Conservation (phyloP, 2,797 vertebrate genomes). For the Phaenicophaeus curvirostris region DNA sequence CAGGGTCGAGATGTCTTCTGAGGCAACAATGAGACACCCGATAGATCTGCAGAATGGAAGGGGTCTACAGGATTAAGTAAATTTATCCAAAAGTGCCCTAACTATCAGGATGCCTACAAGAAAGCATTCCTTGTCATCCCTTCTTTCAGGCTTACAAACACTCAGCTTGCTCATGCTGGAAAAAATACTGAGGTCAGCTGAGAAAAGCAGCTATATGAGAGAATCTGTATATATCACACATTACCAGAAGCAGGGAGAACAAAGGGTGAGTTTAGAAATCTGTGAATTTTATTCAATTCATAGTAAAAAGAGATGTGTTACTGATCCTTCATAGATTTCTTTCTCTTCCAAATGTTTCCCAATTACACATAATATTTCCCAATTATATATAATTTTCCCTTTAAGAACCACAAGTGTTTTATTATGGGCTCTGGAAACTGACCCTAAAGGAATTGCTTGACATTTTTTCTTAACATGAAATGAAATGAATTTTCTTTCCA, state of each 20-base stretch:
- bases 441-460: background rate
- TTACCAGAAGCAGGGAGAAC: background rate
- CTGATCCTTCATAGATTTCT: background rate
- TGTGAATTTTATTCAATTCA: background rate
- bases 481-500: background rate
- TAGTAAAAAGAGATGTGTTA: background rate
- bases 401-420: background rate
- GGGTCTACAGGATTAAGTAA: background rate
- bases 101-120: background rate
- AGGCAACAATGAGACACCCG: background rate
- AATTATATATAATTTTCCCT: background rate
- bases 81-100: background rate
- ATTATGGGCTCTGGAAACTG: background rate
- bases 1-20: background rate
- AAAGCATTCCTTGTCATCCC: background rate
- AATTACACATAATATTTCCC: constrained; percentile 1
- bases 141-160: background rate
- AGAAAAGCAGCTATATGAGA: background rate
- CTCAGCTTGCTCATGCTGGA: background rate
- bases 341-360: background rate
- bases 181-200: background rate
- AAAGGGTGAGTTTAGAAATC: background rate
- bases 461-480: background rate
- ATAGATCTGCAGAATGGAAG: background rate
- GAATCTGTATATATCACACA: background rate